Evolutionary conservation across 1,140 invertebrate species (phyloP).

Genomic region (Holcopasites calliopsidis): DNA sequence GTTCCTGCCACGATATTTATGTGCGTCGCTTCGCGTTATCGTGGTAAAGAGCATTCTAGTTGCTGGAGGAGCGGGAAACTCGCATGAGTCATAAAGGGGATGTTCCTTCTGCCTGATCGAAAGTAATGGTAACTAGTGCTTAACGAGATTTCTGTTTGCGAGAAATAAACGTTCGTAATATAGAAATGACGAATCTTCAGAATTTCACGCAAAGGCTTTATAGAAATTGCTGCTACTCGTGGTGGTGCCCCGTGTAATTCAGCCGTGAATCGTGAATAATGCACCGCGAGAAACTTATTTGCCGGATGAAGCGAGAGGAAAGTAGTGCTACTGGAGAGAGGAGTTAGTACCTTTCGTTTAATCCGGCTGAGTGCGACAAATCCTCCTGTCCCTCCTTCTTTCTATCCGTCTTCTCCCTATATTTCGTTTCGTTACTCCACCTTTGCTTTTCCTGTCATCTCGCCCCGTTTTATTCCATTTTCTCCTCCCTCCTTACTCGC

Average conservation of each 20-base stretch:
- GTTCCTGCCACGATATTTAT: too few species aligned
- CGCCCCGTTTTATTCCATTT: background rate
- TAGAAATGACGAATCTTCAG: too few species aligned
- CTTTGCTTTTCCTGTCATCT: background rate
- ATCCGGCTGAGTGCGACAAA: conserved; percentile 59
- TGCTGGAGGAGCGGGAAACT: too few species aligned
- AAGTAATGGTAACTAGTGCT: too few species aligned
- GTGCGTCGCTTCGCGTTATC: too few species aligned
- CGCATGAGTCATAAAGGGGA: too few species aligned
- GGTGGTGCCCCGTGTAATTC: conserved; percentile 34
- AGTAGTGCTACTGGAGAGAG: background rate
- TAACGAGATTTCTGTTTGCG: too few species aligned
- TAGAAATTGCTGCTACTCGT: too few species aligned
- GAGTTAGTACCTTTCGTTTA: conserved; percentile 47
- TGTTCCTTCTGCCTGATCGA: too few species aligned
- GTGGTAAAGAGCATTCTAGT: too few species aligned
- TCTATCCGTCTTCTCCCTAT: background rate
- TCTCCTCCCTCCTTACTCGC: background rate
- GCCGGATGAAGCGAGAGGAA: conserved; percentile 5
- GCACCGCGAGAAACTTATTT: conserved; percentile 26
- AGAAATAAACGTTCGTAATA: too few species aligned
- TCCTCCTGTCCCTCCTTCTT: conserved; percentile 12
- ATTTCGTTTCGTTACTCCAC: background rate
- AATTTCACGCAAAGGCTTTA: conserved; percentile 36
- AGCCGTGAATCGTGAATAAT: conserved; percentile 59